Base-by-base conservation (phyloP, 1,140 invertebrate genomes). In the Polypedilum vanderplanki region DNA sequence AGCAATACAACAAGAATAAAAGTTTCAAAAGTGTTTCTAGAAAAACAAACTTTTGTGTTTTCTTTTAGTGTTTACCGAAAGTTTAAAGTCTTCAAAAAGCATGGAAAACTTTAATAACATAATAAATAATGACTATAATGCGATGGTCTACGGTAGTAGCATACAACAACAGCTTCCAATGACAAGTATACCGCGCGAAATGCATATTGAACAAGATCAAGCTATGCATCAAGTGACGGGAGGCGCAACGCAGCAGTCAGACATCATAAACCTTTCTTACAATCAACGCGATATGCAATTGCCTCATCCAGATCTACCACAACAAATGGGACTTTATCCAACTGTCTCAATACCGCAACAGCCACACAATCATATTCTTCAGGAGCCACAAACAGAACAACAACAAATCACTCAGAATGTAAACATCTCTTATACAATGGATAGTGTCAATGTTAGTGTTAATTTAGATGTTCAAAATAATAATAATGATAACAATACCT, bases 71-170 rank as follows among this genome's bases (percentile, higher is more conserved):
- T 70, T 70, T 70, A 20, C 20, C 20, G 17, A 20, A 18, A 70
- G n/a, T n/a, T n/a, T n/a, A 70, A 18, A 18, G 5, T 22, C 17
- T 18, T 20, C 65, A 20, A 22, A 7, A 70, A 70, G 2, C 3
- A 70, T 70, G 65, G 65, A 70, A 22, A 70, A 70, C 17, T 70
- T 20, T 20, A 70, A 70, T 70, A 70, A 70, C 18, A 70, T 70
- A 18, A 70, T 70, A 22, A 70, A 70, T 10, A 70, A 70, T 70
- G 65, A 70, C 3, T 70, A 70, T 10, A 70, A 70, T 22, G 65
- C 65, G 18, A 70, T 70, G 18, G 65, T 70, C 20, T 70, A 70
- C 17, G 65, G 65, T 70, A 18, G 15, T 22, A 70, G 20, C 20
- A 70, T 70, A 12, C 65, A 70, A 4, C 65, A 70, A 18, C 65